A percentile compares a stretch with the other conserved stretches of the same genome.
Conservation (phyloP, 2,888 invertebrate species). For the Aricia artaxerxes region DNA sequence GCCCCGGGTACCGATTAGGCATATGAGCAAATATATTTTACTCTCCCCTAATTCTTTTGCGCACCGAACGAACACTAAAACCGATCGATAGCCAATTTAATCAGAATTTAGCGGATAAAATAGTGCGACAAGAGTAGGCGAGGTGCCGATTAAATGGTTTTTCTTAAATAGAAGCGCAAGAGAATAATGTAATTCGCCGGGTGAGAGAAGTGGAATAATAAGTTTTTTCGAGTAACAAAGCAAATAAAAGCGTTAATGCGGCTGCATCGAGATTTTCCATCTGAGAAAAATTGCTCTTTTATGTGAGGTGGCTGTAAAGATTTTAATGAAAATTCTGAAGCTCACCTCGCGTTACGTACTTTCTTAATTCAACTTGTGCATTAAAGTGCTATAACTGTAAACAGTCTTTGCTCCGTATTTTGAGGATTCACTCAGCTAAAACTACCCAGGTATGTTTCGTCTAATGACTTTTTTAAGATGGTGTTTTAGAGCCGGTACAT, state of each 20-base stretch:
- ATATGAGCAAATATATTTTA: conserved; percentile 1
- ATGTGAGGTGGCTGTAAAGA: conserved; percentile 67
- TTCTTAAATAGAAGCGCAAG: conserved; percentile 62
- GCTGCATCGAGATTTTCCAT: conserved; percentile 75
- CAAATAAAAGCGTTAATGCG: conserved; percentile 75
- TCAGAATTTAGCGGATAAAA: conserved; percentile 18
- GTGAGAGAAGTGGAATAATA: conserved; percentile 73
- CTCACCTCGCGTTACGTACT: conserved; percentile 42
- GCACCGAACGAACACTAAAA: background rate
- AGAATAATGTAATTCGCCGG: conserved; percentile 70
- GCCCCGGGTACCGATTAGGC: conserved; percentile 12
- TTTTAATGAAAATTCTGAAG: conserved; percentile 74
- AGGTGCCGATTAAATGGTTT: conserved; percentile 49
- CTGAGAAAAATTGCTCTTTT: conserved; percentile 75
- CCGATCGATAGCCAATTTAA: conserved; percentile 16
- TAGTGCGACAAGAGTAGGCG: conserved; percentile 38
- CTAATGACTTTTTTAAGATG: conserved; percentile 18
- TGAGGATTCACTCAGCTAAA: conserved; percentile 23
- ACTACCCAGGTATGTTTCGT: conserved; percentile 15
- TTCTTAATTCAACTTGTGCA: conserved; percentile 41
- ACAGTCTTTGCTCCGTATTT: conserved; percentile 28
- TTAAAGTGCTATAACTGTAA: conserved; percentile 36
- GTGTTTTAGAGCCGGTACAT: background rate
- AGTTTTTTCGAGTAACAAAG: conserved; percentile 72
- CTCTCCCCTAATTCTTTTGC: background rate